phyloP scores from a whole-genome alignment of 2,888 invertebrate species.

The Volucella inanis region DNA sequence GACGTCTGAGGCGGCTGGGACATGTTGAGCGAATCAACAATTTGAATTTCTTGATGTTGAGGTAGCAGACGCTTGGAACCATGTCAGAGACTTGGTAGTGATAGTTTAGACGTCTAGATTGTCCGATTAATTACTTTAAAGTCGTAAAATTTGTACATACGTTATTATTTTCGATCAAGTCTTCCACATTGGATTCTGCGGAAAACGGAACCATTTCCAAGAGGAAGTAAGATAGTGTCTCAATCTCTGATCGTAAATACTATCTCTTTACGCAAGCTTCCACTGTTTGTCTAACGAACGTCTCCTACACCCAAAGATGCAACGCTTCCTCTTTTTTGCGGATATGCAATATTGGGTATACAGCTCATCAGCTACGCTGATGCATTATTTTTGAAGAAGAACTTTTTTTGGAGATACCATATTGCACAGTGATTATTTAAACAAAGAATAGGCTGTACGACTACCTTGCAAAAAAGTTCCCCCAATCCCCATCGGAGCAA shows the following conservation, averaged over 20 bases:
- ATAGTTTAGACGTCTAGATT: not conserved
- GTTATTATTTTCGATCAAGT: not conserved
- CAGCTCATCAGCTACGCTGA: not conserved
- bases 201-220: not conserved
- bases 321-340: not conserved
- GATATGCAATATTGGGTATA: not conserved
- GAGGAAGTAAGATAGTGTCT: not conserved
- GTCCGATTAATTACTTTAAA: not conserved
- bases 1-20: too few species aligned
- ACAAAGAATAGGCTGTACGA: not conserved
- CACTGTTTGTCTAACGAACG: not conserved
- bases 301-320: not conserved
- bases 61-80: not conserved
- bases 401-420: not conserved
- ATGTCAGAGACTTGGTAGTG: not conserved
- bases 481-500: not conserved
- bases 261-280: not conserved
- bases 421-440: not conserved
- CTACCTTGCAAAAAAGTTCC: not conserved
- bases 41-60: not conserved
- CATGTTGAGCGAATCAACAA: not conserved
- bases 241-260: not conserved
- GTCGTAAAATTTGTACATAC: not conserved
- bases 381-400: not conserved
- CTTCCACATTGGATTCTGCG: not conserved